Conservation (phyloP, 1,140 invertebrate species). For the Drosophila neocordata region DNA sequence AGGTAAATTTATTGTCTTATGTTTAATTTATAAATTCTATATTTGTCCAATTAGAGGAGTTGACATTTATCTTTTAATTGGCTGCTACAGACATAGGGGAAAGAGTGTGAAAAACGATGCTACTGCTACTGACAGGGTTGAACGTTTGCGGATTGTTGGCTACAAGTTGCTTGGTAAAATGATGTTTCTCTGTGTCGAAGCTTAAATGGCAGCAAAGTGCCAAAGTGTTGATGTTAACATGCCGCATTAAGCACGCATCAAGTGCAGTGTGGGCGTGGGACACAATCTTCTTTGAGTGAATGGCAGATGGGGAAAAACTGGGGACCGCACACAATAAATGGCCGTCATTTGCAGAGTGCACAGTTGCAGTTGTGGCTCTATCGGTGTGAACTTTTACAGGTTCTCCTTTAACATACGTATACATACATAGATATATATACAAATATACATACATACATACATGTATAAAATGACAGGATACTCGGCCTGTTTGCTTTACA, state of each 20-base stretch:
- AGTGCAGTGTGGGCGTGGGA: slow-evolving; percentile 40
- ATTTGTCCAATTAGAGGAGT: slow-evolving; percentile 33
- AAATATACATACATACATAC: not conserved
- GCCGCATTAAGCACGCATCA: slow-evolving; percentile 66
- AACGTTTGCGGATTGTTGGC: slow-evolving; percentile 10
- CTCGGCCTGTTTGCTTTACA: slow-evolving; percentile 45
- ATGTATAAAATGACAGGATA: not conserved
- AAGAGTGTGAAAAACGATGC: slow-evolving; percentile 8
- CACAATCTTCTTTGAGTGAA: slow-evolving; percentile 34
- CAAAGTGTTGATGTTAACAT: slow-evolving; percentile 65
- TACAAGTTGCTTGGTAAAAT: slow-evolving; percentile 17
- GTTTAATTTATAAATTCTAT: slow-evolving; percentile 20
- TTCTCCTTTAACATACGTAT: not conserved
- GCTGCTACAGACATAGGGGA: not conserved
- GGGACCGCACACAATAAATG: slow-evolving; percentile 33
- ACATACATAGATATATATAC: not conserved
- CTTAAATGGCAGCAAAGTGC: slow-evolving; percentile 52
- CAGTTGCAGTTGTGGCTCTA: slow-evolving; percentile 4
- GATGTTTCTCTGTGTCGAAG: slow-evolving; percentile 25
- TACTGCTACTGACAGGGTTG: slow-evolving; percentile 29
- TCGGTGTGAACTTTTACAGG: not conserved
- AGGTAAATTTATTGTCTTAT: slow-evolving; percentile 8
- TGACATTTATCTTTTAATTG: slow-evolving; percentile 36
- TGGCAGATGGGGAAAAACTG: slow-evolving; percentile 8
- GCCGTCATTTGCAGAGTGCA: slow-evolving; percentile 32